A percentile compares a stretch with the other conserved stretches of the same genome.
These are phyloP conservation scores for Sapajus apella DNA, from an alignment of 2,113 vertebrate species.

Conservation along the genomic window DNA sequence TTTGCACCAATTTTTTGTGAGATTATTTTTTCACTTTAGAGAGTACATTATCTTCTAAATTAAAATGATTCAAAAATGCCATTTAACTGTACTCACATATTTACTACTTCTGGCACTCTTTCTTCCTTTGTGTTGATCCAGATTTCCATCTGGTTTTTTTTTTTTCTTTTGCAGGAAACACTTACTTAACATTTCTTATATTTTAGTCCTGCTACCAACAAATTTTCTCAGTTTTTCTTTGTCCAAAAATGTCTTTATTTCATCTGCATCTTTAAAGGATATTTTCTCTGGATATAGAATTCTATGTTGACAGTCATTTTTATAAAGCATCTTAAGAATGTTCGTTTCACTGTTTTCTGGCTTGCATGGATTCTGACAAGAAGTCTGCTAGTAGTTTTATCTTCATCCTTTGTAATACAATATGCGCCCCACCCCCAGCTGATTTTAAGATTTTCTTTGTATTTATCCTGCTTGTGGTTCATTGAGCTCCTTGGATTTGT, in stretches of 20 bases:
- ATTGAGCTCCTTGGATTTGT: background rate
- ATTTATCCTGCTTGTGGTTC: background rate
- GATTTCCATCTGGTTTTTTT: background rate
- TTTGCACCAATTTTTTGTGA: background rate
- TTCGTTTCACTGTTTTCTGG: background rate
- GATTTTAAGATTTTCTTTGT: background rate
- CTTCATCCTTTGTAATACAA: background rate
- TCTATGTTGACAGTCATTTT: background rate
- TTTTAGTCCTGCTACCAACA: background rate
- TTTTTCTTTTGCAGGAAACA: background rate
- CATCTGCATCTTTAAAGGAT: background rate
- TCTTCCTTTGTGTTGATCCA: background rate
- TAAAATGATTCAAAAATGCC: background rate
- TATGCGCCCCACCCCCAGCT: background rate
- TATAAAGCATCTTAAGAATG: background rate
- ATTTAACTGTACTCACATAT: background rate
- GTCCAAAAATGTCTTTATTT: background rate
- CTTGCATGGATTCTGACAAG: background rate
- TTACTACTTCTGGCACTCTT: background rate
- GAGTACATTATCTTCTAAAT: background rate
- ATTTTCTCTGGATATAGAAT: background rate
- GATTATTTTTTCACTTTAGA: background rate
- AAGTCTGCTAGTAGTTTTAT: background rate
- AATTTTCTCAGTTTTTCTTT: background rate
- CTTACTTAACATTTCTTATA: background rate